Conservation (phyloP, 2,113 vertebrate genomes). For the Oncorhynchus nerka region DNA sequence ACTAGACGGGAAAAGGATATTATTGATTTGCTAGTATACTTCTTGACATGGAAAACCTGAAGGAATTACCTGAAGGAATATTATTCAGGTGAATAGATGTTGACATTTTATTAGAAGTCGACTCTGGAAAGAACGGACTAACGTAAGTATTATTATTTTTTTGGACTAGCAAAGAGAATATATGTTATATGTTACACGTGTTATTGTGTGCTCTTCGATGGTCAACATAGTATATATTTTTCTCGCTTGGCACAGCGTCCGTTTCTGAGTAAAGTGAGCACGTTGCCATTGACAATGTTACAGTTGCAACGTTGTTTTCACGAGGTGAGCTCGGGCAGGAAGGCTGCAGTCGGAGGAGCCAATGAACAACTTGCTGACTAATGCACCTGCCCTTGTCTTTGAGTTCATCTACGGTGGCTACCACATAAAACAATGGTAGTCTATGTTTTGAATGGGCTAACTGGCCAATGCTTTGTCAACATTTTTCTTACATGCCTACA, state of each 20-base stretch:
- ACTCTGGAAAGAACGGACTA: constrained; percentile 24
- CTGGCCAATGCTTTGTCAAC: too few relatives aligned
- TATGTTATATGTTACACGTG: neutral
- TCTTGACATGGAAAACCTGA: constrained; percentile 49
- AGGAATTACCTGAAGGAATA: neutral
- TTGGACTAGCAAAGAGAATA: neutral
- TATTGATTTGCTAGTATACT: neutral
- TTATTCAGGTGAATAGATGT: constrained; percentile 15
- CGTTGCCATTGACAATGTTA: neutral
- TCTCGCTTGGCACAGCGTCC: neutral
- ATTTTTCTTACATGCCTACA: too few relatives aligned
- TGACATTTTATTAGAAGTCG: constrained; percentile 30
- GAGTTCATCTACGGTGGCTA: too few relatives aligned
- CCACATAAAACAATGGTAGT: too few relatives aligned
- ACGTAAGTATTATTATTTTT: constrained; percentile 52
- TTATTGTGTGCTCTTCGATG: neutral
- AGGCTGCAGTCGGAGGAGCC: neutral
- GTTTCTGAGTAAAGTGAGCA: neutral
- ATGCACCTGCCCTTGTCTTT: neutral
- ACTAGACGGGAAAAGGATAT: neutral
- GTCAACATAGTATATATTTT: neutral
- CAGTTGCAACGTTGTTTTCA: neutral
- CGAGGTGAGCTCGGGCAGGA: too few relatives aligned
- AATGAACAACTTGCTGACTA: neutral
- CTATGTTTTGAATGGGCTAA: too few relatives aligned